phyloP scores from a whole-genome alignment of 1,140 invertebrate genomes.

The Hycleus cichorii region DNA sequence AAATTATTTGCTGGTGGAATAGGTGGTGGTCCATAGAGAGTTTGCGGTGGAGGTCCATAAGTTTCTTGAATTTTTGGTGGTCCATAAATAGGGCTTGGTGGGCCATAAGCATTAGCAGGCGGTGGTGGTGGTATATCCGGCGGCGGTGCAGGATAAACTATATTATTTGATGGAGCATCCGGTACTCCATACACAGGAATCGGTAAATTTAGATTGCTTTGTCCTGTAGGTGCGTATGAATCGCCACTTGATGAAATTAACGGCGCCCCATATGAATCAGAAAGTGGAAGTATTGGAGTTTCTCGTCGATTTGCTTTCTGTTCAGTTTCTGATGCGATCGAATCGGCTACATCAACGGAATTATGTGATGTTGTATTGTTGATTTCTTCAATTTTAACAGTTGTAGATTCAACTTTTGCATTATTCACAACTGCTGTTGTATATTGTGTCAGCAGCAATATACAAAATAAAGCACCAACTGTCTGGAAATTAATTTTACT shows the following conservation, averaged over 20 bases:
- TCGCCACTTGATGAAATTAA: slow-evolving; percentile 40
- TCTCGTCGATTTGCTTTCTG: slow-evolving; percentile 46
- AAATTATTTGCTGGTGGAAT: slow-evolving; percentile 30
- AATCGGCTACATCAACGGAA: slow-evolving; percentile 19
- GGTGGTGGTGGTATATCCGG: slow-evolving; percentile 42
- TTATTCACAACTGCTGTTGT: slow-evolving; percentile 37
- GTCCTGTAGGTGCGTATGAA: slow-evolving; percentile 35
- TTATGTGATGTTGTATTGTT: slow-evolving; percentile 8
- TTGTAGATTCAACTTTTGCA: slow-evolving; percentile 19
- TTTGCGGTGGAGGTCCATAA: slow-evolving; percentile 18
- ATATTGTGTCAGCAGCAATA: slow-evolving; percentile 27
- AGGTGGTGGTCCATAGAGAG: slow-evolving; percentile 4
- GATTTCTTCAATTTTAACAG: background rate
- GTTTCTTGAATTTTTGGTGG: slow-evolving; percentile 21
- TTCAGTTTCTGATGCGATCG: slow-evolving; percentile 25
- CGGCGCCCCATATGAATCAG: slow-evolving; percentile 47
- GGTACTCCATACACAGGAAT: slow-evolving; percentile 49
- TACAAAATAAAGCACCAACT: slow-evolving; percentile 29
- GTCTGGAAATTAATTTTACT: slow-evolving; percentile 29
- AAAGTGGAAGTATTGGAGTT: slow-evolving; percentile 36
- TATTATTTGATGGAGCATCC: slow-evolving; percentile 39
- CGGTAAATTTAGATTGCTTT: slow-evolving; percentile 43
- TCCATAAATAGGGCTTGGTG: slow-evolving; percentile 29
- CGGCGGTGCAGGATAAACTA: slow-evolving; percentile 44
- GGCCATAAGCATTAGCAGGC: slow-evolving; percentile 26